Conservation (phyloP, 2,113 vertebrate genomes). For the Cololabis saira region DNA sequence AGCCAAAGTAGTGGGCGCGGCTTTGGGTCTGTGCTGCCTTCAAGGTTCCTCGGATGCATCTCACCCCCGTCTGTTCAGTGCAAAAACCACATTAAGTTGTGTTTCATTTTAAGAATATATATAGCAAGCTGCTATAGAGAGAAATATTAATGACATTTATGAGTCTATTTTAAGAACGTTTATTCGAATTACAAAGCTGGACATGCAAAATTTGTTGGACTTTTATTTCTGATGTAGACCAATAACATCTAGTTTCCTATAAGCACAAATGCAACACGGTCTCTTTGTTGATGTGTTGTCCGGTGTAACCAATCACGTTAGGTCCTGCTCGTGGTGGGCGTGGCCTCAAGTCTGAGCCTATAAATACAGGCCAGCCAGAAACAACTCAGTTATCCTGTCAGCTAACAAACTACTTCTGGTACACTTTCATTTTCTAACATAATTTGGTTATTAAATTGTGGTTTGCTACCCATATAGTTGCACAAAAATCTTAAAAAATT, state of each 20-base stretch:
- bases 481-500: neutral
- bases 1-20: neutral
- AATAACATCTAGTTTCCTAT: neutral
- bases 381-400: slow-evolving; percentile 48
- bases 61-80: too few species aligned
- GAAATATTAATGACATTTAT: too few species aligned
- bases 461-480: neutral
- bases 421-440: neutral
- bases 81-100: too few species aligned
- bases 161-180: too few species aligned
- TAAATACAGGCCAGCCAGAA: slow-evolving; percentile 25
- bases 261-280: neutral
- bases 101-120: too few species aligned
- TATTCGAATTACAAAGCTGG: too few species aligned
- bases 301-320: slow-evolving; percentile 37
- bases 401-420: slow-evolving; percentile 51
- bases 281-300: neutral
- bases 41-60: too few species aligned
- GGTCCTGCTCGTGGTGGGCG: slow-evolving; percentile 24
- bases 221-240: neutral
- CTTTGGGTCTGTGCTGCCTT: neutral
- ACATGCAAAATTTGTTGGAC: neutral
- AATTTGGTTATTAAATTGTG: neutral
- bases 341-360: neutral
- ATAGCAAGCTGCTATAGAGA: too few species aligned